Conservation (phyloP, 1,140 invertebrate genomes). For the Nymphalis io region DNA sequence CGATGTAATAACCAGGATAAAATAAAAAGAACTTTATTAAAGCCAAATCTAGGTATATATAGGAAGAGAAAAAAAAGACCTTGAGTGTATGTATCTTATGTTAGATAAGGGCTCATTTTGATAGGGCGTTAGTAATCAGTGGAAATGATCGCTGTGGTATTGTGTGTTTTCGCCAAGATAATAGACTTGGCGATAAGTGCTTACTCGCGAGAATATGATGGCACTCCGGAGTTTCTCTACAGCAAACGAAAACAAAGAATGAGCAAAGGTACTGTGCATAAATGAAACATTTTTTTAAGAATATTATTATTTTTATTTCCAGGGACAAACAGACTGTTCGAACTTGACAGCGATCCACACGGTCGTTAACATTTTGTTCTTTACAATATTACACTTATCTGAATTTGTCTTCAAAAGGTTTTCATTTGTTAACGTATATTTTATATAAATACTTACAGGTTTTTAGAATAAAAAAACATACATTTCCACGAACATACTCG, state of each 20-base stretch:
- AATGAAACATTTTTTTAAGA: not conserved
- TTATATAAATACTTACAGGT: not conserved
- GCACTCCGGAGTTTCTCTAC: conserved; percentile 6
- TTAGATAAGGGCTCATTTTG: conserved; percentile 35
- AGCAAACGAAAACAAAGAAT: conserved; percentile 42
- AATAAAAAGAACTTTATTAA: conserved; percentile 39
- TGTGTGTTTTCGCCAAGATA: conserved; percentile 62
- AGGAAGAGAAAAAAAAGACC: conserved; percentile 57
- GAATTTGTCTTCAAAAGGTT: not conserved
- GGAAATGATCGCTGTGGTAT: conserved; percentile 64
- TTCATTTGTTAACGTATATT: not conserved
- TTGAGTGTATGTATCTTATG: conserved; percentile 35
- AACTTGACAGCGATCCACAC: not conserved
- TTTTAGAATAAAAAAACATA: not conserved
- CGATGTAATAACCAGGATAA: conserved; percentile 26
- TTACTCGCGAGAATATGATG: conserved; percentile 34
- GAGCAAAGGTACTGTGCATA: conserved; percentile 37
- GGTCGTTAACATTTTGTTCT: not conserved
- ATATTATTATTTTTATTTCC: not conserved
- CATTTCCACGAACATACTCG: too few relatives aligned
- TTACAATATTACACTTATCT: not conserved
- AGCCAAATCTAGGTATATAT: conserved; percentile 53
- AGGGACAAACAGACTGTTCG: not conserved
- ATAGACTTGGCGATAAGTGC: conserved; percentile 53
- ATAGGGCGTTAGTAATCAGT: conserved; percentile 24